Evolutionary conservation across 2,888 invertebrate genomes (phyloP).

Genomic region (Drymonia ruficornis): DNA sequence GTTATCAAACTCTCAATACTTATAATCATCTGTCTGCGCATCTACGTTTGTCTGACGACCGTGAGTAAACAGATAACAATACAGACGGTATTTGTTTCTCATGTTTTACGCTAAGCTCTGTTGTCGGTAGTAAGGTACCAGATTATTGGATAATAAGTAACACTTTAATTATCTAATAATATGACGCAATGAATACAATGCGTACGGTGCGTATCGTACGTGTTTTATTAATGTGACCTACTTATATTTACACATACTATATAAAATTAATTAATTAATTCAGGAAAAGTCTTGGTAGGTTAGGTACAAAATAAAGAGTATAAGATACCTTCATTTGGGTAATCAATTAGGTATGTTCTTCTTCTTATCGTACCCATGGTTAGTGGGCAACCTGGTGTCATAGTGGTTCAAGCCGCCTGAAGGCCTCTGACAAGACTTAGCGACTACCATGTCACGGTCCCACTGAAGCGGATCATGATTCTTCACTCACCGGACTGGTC

Average conservation of each 20-base stretch:
- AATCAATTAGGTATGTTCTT: too few species aligned
- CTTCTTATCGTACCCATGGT: too few species aligned
- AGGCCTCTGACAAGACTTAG: too few species aligned
- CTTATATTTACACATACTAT: background rate
- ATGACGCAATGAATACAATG: background rate
- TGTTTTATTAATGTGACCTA: background rate
- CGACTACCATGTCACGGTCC: too few species aligned
- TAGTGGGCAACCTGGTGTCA: too few species aligned
- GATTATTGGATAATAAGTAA: background rate
- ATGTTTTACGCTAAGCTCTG: background rate
- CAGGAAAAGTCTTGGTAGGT: too few species aligned
- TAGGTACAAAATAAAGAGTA: too few species aligned
- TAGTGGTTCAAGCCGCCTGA: too few species aligned
- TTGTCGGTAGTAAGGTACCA: background rate
- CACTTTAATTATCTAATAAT: too few species aligned
- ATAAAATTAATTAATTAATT: too few species aligned
- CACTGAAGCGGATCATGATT: background rate
- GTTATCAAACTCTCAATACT: constrained; percentile 1
- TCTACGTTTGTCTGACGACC: background rate
- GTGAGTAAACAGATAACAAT: background rate
- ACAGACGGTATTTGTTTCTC: too few species aligned
- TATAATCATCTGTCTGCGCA: background rate
- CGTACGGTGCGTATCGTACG: background rate
- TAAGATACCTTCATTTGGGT: too few species aligned
- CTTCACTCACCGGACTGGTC: constrained; percentile 80